Evolutionary conservation across 2,113 vertebrate genomes (phyloP).

Genomic region (Antigone vipio): DNA sequence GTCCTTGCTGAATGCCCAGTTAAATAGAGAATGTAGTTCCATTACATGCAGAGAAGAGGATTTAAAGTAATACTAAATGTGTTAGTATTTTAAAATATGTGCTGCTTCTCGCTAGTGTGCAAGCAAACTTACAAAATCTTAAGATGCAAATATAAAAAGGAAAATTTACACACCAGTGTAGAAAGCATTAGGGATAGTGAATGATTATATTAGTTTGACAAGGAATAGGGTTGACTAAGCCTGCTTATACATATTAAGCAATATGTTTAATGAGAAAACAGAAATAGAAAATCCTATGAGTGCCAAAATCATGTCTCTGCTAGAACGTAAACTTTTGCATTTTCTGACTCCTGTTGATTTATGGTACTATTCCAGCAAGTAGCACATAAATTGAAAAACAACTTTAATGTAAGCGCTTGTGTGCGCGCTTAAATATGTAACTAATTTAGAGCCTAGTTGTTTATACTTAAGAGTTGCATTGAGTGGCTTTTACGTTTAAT

Average conservation of each 20-base stretch:
- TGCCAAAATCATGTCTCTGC: neutral
- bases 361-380: neutral
- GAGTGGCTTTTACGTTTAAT: neutral
- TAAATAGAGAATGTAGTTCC: neutral
- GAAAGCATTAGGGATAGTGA: neutral
- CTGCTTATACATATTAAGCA: neutral
- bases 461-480: neutral
- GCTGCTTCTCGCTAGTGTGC: neutral
- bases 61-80: neutral
- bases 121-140: neutral
- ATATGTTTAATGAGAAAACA: neutral
- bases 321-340: neutral
- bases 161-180: neutral
- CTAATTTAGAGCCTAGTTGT: neutral
- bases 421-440: neutral
- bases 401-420: neutral
- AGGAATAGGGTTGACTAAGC: neutral
- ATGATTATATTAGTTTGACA: neutral
- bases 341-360: neutral
- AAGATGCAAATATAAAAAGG: neutral
- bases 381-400: neutral
- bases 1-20: neutral
- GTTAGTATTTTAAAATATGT: neutral
- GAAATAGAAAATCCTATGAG: neutral
- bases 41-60: neutral